Base-by-base conservation (phyloP, 2,888 invertebrate species). In the Margaritifera margaritifera region DNA sequence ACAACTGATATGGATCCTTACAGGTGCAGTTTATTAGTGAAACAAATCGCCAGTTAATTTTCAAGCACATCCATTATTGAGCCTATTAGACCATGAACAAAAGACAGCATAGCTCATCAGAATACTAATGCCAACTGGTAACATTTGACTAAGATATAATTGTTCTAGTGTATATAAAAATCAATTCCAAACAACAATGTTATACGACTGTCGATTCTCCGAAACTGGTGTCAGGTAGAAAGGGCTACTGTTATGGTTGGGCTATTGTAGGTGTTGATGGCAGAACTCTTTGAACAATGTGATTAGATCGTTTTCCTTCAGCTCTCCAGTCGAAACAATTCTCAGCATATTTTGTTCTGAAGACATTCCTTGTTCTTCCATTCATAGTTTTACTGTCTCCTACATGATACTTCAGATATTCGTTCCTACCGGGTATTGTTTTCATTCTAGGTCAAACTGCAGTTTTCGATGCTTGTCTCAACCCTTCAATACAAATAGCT, bases 321-420 rank as follows among this genome's bases (percentile, higher is more conserved):
- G 61, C 6, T 18, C 50, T 18, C 20, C 51, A 22, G 52, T 1
- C 51, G 8, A 52, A 8, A 51, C 19, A 2, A 61, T 42, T 51
- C 15, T n/a, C 4, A 25, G 61, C n/a, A 51, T 1, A n/a, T 8
- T 22, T 51, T 5, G n/a, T 5, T 22, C 61, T 51, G 52, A 50
- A 51, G 22, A n/a, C 51, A 18, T 42, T n/a, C 18, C n/a, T 4
- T 18, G 18, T 24, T 18, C 51, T 51, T 51, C 61, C 51, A 18
- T 61, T 22, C 61, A n/a, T 61, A 51, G 50, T 61, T 51, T 61
- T 61, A n/a, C 22, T 51, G 6, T 61, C 22, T 18, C 52, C 50
- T 61, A 50, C 51, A 6, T 42, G 51, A 61, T 51, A 51, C 51
- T 61, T 18, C 18, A 61, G 22, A 20, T 51, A 61, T 25, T 61